phyloP scores from a whole-genome alignment of 2,797 vertebrate genomes.

The Pogonophryne albipinna region DNA sequence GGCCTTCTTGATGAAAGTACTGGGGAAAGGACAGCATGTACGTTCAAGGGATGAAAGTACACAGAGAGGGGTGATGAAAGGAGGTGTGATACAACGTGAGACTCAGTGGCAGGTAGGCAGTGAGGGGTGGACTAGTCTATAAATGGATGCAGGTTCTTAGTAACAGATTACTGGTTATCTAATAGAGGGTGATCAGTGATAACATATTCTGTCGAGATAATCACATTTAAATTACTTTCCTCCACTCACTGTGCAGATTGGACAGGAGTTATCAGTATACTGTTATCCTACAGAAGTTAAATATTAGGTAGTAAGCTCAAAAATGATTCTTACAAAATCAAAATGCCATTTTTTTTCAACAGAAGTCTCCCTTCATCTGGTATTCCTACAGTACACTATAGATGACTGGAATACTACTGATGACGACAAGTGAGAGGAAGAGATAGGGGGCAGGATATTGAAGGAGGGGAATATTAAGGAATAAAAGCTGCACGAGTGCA shows the following conservation, averaged over 20 bases:
- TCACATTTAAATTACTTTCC: conserved; percentile 32
- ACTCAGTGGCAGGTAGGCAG: conserved; percentile 4
- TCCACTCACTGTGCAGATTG: conserved; percentile 7
- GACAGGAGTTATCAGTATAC: neutral
- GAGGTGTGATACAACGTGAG: conserved; percentile 17
- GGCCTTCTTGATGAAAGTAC: conserved; percentile 8
- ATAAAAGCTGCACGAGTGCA: conserved; percentile 16
- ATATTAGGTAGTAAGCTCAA: too few species aligned
- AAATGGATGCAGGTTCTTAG: conserved; percentile 33
- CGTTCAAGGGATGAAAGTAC: neutral
- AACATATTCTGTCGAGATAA: conserved; percentile 18
- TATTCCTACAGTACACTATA: neutral
- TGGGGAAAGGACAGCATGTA: conserved; percentile 3
- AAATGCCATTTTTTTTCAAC: neutral
- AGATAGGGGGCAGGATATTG: neutral
- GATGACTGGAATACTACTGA: conserved; percentile 43
- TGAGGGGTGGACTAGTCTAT: conserved; percentile 20
- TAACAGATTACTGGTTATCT: conserved; percentile 38
- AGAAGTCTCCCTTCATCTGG: neutral
- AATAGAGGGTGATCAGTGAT: conserved; percentile 28
- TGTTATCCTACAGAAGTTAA: too few species aligned
- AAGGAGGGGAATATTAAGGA: conserved; percentile 5
- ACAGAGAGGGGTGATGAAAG: conserved; percentile 4
- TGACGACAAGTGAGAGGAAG: conserved; percentile 31
- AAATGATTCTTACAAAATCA: neutral